Base-by-base conservation (phyloP, 1,140 invertebrate genomes). In the Coptotermes formosanus region DNA sequence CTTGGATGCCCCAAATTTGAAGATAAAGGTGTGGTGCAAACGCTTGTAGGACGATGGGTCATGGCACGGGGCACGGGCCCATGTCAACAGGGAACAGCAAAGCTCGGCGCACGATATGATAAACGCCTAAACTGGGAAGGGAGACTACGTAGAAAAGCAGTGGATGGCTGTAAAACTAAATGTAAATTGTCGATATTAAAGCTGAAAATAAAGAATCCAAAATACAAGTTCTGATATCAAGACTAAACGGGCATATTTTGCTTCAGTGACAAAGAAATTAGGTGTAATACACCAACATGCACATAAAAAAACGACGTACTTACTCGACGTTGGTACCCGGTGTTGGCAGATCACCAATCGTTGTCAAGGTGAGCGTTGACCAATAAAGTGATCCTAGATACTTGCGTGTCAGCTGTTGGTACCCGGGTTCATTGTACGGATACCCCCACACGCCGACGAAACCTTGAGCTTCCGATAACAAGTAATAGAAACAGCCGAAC, bases 401-500 rank as follows among this genome's bases (percentile, higher is more conserved):
- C 90, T 98, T 99, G 87, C 97, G 93, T 0, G 96, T 97, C 14
- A 98, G 91, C 0, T 96, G 96, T 0, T 96, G 94, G 90, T 97
- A 98, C 89, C 97, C 96, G 38, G 95, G 95, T 45, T 95, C 94
- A 85, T 96, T 93, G 89, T 98, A 96, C 0, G 97, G 97, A 91
- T 98, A 98, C 1, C 97, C 96, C 97, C 97, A 98, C 89, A 97
- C 95, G 12, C 97, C 97, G 91, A 96, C 93, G 91, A 98, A 98
- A 6, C 94, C 95, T 91, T 99, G 97, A 44, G 96, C 95, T 90
- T 98, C 97, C 11, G 97, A 98, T 43, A 99, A 93, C 87, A 99
- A 91, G 92, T 97, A 99, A 92, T 99, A 99, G 92, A 99, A 99
- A 90, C 97, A 98, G 59, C 97, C 98, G 90, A 99, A 99, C 98